phyloP scores from a whole-genome alignment of 1,140 invertebrate genomes.

The Eupristina koningsbergeri region DNA sequence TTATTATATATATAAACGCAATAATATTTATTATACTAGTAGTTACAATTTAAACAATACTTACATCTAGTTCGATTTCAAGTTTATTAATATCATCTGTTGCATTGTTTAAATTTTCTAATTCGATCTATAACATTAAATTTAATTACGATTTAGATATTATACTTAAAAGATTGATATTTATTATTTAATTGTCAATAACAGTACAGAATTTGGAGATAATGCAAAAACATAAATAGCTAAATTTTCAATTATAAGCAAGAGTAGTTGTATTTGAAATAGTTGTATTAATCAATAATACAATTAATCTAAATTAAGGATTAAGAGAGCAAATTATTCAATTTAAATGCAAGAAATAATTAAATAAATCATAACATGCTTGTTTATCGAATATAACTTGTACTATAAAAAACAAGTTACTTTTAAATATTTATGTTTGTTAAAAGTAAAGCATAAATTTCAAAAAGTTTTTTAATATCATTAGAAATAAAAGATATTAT shows the following conservation, averaged over 20 bases:
- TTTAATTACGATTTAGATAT: slow-evolving; percentile 25
- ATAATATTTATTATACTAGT: too few species aligned
- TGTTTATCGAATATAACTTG: too few species aligned
- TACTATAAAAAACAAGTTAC: too few species aligned
- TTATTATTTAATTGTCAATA: slow-evolving; percentile 18
- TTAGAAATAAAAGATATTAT: background rate
- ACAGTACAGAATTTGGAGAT: slow-evolving; percentile 21
- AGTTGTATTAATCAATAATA: too few species aligned
- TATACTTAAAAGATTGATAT: slow-evolving; percentile 16
- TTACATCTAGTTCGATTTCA: slow-evolving; percentile 94
- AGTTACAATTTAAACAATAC: slow-evolving; percentile 64
- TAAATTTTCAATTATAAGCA: slow-evolving; percentile 12
- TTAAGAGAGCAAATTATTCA: too few species aligned
- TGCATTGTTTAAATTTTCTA: slow-evolving; percentile 94
- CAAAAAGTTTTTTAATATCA: background rate
- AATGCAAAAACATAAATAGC: slow-evolving; percentile 7
- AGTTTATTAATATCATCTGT: slow-evolving; percentile 96
- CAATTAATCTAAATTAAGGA: too few species aligned
- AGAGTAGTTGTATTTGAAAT: too few species aligned
- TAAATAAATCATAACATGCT: too few species aligned
- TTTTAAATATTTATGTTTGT: too few species aligned
- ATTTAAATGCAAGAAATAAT: too few species aligned
- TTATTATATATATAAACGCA: too few species aligned
- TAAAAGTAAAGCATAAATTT: background rate
- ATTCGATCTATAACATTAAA: slow-evolving; percentile 83